A percentile compares a stretch with the other conserved stretches of the same genome.
Evolutionary conservation across 2,797 vertebrate genomes (phyloP).

Genomic region (Cryptoprocta ferox): DNA sequence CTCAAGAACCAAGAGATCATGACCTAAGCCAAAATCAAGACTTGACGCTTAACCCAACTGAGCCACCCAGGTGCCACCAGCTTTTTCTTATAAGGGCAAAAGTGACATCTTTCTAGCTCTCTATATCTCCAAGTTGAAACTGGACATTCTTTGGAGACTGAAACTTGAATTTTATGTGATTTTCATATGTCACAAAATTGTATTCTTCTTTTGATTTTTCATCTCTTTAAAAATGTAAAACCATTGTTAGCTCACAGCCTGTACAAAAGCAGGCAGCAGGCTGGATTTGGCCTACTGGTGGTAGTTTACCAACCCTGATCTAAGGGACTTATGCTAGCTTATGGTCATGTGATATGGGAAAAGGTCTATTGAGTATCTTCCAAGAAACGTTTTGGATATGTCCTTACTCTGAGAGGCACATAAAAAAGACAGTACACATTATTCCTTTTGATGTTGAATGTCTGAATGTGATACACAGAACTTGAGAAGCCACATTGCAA

Average conservation of each 20-base stretch:
- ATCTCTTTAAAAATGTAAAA: neutral
- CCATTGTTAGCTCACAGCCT: neutral
- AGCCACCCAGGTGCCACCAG: no score
- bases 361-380: neutral
- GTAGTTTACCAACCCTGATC: neutral
- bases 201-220: neutral
- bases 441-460: neutral
- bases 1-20: no score
- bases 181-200: constrained; percentile 24
- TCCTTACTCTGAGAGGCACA: neutral
- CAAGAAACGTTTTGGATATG: neutral
- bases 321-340: constrained; percentile 36
- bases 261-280: neutral
- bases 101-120: constrained; percentile 12
- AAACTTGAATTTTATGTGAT: constrained; percentile 40
- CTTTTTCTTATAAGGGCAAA: neutral
- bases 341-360: neutral
- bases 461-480: neutral
- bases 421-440: neutral
- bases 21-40: no score
- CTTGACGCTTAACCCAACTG: no score
- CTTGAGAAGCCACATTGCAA: neutral
- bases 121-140: neutral
- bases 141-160: neutral
- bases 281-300: neutral